phyloP scores from a whole-genome alignment of 2,113 vertebrate genomes.

The Atractosteus spatula region DNA sequence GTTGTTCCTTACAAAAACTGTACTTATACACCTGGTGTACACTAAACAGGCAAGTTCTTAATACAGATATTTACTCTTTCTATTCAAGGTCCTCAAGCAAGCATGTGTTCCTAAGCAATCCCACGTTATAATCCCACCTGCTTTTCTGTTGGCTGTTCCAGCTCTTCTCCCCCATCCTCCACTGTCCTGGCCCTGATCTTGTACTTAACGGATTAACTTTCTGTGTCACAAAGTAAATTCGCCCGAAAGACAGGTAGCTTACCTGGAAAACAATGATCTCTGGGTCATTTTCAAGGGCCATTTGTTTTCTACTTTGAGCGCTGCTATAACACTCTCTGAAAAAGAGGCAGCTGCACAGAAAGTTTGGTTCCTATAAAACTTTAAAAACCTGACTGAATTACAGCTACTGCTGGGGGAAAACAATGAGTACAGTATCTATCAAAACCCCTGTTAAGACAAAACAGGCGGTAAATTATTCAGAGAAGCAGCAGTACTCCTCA shows the following conservation, averaged over 20 bases:
- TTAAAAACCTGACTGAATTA: no score
- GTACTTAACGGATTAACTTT: constrained; percentile 22
- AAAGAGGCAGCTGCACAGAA: not conserved
- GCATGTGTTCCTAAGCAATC: not conserved
- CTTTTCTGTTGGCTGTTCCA: constrained; percentile 10
- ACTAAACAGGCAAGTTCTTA: no score
- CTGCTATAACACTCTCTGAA: not conserved
- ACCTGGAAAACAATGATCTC: not conserved
- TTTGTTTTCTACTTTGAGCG: not conserved
- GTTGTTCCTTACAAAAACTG: no score
- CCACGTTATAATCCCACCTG: constrained; percentile 10
- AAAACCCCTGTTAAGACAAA: constrained; percentile 7
- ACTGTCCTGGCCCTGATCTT: not conserved
- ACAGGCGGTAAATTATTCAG: not conserved
- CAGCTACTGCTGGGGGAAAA: not conserved
- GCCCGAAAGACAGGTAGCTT: constrained; percentile 18
- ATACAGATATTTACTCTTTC: not conserved
- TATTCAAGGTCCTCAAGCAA: not conserved
- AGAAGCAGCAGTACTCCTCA: not conserved
- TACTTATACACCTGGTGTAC: no score
- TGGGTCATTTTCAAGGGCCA: not conserved
- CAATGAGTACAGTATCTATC: not conserved
- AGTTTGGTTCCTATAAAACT: no score
- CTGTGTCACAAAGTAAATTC: not conserved
- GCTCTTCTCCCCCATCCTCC: not conserved